These are phyloP conservation scores for Butorides virescens DNA, from an alignment of 2,113 vertebrate species.

Conservation along the genomic window DNA sequence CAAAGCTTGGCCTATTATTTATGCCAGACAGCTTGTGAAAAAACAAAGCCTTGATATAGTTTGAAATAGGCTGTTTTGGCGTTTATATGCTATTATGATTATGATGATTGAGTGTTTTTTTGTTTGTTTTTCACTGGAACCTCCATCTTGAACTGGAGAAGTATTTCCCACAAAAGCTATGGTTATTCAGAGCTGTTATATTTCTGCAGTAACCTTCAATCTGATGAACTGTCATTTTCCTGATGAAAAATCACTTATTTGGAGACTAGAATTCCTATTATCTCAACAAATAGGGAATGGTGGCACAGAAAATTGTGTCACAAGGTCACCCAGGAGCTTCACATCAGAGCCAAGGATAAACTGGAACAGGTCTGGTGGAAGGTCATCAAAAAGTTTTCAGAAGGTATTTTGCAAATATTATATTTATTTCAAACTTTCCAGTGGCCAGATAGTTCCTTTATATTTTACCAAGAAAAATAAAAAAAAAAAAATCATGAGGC, in stretches of 20 bases:
- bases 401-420: not conserved
- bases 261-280: not conserved
- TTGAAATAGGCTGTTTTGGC: not conserved
- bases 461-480: not conserved
- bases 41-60: not conserved
- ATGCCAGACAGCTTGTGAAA: not conserved
- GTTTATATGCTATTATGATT: not conserved
- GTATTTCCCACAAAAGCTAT: not conserved
- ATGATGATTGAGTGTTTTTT: not conserved
- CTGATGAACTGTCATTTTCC: not conserved
- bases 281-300: not conserved
- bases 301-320: not conserved
- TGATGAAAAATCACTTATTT: conserved; percentile 20
- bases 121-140: not conserved
- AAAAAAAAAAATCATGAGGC: not conserved
- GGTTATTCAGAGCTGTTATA: not conserved
- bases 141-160: not conserved
- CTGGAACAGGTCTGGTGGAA: not conserved
- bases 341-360: not conserved
- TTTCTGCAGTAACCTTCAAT: not conserved
- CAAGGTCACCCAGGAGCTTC: not conserved
- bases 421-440: not conserved
- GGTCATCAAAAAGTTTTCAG: not conserved
- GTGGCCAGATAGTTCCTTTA: not conserved
- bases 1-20: not conserved